Base-by-base conservation (phyloP, 35 echinoderm and acorn worm species). In the Lytechinus variegatus region DNA sequence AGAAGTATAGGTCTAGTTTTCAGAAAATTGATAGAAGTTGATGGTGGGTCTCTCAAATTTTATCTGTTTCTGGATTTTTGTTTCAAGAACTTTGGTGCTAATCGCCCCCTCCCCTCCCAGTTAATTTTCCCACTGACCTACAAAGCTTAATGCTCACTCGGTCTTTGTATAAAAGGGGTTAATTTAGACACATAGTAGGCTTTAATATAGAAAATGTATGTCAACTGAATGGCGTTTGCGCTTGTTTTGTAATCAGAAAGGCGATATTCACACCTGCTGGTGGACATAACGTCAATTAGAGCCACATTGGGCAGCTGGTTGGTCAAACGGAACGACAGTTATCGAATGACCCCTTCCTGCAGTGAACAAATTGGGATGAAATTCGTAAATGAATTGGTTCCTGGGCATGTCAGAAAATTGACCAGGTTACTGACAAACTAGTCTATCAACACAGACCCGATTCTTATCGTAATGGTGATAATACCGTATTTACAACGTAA, bases 321-420 rank as follows among this genome's bases (percentile, higher is more conserved):
- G 56, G 56, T 58, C 56, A 58, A 58, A 79, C 57, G 5, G 66
- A 19, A 79, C 66, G 66, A 24, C n/a, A 5, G 66, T 24, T 79
- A 79, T 79, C 19, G 24, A 79, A 24, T 79, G 21, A 79, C 66
- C 66, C 66, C 66, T 79, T 79, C 66, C 66, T 16, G 66, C 3
- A 79, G 66, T 24, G 66, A 79, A n/a, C n/a, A 24, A 79, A 79
- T 79, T 79, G 19, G 66, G 66, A 79, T 24, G 66, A 79, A 79
- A 79, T 79, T 79, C n/a, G 66, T 79, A 79, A 79, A 79, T 79
- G 66, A 79, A 79, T 79, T 79, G 66, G 66, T 79, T 79, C 66
- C 66, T 16, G 12, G 66, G 66, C 66, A 79, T 79, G 66, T 79
- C 66, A 79, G 19, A 79, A 79, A 79, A 79, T 79, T 79, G 66